Evolutionary conservation across 2,797 vertebrate species (phyloP).

Genomic region (Helicolenus hilgendorfi): DNA sequence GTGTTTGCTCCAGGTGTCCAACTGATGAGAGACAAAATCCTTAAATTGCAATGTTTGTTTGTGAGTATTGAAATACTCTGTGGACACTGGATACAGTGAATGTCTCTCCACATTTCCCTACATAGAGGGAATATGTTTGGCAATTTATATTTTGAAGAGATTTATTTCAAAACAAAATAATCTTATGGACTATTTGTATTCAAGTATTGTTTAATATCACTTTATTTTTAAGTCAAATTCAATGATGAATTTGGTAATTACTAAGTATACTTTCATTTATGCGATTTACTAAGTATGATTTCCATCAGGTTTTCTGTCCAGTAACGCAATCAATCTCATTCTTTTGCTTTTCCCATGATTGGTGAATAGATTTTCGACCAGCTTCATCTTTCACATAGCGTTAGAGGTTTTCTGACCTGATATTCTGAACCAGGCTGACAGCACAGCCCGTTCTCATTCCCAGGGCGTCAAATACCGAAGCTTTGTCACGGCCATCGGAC

Average conservation of each 20-base stretch:
- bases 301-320: neutral
- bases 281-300: neutral
- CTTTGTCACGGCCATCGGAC: too few relatives aligned
- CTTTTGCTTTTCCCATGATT: neutral
- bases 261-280: neutral
- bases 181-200: neutral
- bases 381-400: neutral
- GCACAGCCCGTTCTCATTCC: too few relatives aligned
- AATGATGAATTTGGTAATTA: neutral
- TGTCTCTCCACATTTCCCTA: neutral
- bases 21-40: constrained; percentile 50
- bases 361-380: neutral
- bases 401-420: neutral
- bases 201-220: neutral
- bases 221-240: neutral
- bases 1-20: constrained; percentile 62
- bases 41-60: constrained; percentile 25
- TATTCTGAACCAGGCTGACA: neutral
- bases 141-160: neutral
- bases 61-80: neutral
- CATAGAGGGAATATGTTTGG: neutral
- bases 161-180: neutral
- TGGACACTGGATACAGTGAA: neutral
- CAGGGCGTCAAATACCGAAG: too few relatives aligned
- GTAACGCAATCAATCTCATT: neutral